Evolutionary conservation across 2,113 vertebrate genomes (phyloP).

Genomic region (Elachura formosa): DNA sequence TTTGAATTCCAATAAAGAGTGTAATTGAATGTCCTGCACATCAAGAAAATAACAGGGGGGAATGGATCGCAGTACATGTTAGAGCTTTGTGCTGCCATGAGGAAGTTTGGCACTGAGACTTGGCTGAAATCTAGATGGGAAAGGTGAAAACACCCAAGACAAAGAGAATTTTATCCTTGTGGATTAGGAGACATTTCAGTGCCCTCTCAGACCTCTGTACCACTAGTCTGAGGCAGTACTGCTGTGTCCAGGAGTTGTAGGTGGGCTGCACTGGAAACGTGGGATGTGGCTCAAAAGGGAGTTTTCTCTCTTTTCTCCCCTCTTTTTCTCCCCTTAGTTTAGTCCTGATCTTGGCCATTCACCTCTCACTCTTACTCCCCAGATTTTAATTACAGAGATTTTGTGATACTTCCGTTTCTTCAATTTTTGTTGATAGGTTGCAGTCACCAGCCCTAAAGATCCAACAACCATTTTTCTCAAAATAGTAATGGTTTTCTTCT

Average conservation of each 20-base stretch:
- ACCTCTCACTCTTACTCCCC: background rate
- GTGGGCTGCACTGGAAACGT: background rate
- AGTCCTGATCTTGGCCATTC: background rate
- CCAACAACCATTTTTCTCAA: background rate
- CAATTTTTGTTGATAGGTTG: background rate
- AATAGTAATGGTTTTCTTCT: background rate
- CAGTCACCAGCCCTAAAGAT: background rate
- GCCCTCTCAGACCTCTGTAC: background rate
- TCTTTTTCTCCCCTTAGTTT: too few relatives aligned
- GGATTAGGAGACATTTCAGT: background rate
- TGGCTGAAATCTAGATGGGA: background rate
- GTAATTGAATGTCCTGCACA: background rate
- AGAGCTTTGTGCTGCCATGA: background rate
- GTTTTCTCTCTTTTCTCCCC: background rate
- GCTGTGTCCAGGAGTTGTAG: background rate
- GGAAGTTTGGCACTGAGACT: background rate
- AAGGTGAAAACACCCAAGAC: background rate
- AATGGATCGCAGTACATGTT: background rate
- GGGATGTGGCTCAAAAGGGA: background rate
- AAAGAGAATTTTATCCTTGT: background rate
- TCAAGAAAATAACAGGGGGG: background rate
- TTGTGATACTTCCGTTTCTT: background rate
- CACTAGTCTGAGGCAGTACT: rapidly evolving
- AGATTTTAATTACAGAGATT: background rate
- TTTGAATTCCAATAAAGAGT: constrained; percentile 56